Evolutionary conservation across 1,140 invertebrate genomes (phyloP), one percentile per base, ranked within the genome.

Genomic region (Leucophenga varia): DNA sequence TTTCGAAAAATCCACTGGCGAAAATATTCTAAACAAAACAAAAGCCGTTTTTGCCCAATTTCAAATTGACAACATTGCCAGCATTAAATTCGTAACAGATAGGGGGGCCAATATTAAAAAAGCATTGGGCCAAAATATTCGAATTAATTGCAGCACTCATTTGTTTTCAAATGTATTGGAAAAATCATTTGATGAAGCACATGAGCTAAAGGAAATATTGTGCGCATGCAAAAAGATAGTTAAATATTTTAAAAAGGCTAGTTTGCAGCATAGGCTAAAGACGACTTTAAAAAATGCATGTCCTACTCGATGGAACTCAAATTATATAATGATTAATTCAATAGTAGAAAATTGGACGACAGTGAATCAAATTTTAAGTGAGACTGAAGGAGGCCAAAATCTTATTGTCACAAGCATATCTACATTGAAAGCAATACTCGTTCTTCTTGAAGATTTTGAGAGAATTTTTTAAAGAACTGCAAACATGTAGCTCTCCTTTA

Each of bases 61-160:
- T 13, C 25, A 19, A 14, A 21, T 47, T 20, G 20, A 46, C 9
- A 40, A 39, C 34, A 31, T 19, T 12, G 28, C 31, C 1, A 14
- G 34, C 31, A 47, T 47, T 35, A 47, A 6, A 40, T 28, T 40
- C 14, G 28, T 47, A 6, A 40, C 45, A 21, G 45, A 47, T 18
- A 47, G 37, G 19, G 37, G 38, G 10, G 4, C 5, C 10, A 40
- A 40, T 38, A 38, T 47, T 39, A 5, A 19, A 14, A 47, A 47
- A 31, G 36, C 45, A 16, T 32, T 47, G n/a, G 30, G 32, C 30
- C 8, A 40, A 21, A 40, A 34, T 21, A 31, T 21, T n/a, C 21
- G 38, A 10, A 13, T 39, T 20, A 47, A 47, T 14, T 41, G 39
- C 18, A 41, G 37, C 20, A 36, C 19, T 16, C 38, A 48, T 41